Evolutionary conservation across 2,113 vertebrate genomes (phyloP).

Genomic region (Nasalis larvatus): DNA sequence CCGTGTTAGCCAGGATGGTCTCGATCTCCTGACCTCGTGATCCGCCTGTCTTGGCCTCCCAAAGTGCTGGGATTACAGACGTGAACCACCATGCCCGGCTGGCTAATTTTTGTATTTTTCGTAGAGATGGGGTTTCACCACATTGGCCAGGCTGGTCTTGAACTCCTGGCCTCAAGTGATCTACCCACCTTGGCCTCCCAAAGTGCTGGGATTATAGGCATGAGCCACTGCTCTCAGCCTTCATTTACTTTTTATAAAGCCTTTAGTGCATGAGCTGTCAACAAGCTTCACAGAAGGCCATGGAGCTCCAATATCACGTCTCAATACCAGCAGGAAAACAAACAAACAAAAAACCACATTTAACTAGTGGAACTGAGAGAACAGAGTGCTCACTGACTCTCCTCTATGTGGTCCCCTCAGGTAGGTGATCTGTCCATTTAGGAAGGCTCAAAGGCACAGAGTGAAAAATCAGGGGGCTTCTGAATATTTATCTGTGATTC

Average conservation of each 20-base stretch:
- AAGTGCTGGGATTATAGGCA: not conserved
- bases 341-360: not conserved
- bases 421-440: not conserved
- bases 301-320: not conserved
- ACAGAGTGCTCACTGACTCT: not conserved
- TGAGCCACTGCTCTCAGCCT: not conserved
- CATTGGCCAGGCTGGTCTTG: not conserved
- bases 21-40: too few species aligned
- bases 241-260: not conserved
- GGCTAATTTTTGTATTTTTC: not conserved
- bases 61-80: too few species aligned
- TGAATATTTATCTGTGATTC: not conserved
- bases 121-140: not conserved
- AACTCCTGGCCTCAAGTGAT: not conserved
- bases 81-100: too few species aligned
- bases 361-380: not conserved
- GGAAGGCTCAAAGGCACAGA: not conserved
- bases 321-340: not conserved
- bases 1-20: too few species aligned
- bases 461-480: not conserved
- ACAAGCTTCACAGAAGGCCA: not conserved
- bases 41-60: too few species aligned
- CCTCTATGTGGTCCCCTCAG: not conserved
- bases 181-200: not conserved
- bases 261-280: not conserved